These are phyloP conservation scores for Florisuga fusca DNA, from an alignment of 2,797 vertebrate genomes.

Conservation along the genomic window DNA sequence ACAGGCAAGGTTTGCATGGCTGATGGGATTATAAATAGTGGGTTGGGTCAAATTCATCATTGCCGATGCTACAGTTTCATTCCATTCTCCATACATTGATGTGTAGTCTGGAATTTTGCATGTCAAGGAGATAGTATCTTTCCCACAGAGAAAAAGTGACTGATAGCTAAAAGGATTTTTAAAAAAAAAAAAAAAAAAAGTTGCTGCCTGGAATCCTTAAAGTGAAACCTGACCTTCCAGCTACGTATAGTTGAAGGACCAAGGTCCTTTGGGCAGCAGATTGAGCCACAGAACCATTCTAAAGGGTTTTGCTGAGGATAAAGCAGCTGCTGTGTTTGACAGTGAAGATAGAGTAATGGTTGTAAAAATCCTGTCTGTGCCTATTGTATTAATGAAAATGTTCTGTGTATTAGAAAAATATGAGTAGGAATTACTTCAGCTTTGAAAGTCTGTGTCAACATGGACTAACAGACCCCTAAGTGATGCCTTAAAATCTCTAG, in stretches of 20 bases:
- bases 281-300: neutral
- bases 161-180: slow-evolving; percentile 3
- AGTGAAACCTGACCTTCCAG: neutral
- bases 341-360: slow-evolving; percentile 12
- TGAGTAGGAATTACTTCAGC: slow-evolving; percentile 3
- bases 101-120: slow-evolving; percentile 21
- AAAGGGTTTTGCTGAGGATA: neutral
- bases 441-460: slow-evolving; percentile 13
- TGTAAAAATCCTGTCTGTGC: slow-evolving; percentile 52
- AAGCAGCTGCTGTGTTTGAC: slow-evolving; percentile 39
- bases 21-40: neutral
- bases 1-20: neutral
- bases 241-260: neutral
- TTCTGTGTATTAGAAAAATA: slow-evolving; percentile 21
- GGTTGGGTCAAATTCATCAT: neutral
- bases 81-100: neutral
- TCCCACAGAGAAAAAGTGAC: slow-evolving; percentile 24
- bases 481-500: slow-evolving; percentile 44
- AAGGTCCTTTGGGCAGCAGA: neutral
- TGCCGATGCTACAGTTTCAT: neutral
- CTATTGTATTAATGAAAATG: slow-evolving; percentile 20
- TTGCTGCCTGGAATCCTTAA: slow-evolving; percentile 15
- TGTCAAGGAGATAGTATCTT: neutral
- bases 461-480: slow-evolving; percentile 4
- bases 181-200: neutral